A percentile compares a stretch with the other conserved stretches of the same genome.
phyloP scores from a whole-genome alignment of 2,797 vertebrate species.

The Hemibagrus guttatus region DNA sequence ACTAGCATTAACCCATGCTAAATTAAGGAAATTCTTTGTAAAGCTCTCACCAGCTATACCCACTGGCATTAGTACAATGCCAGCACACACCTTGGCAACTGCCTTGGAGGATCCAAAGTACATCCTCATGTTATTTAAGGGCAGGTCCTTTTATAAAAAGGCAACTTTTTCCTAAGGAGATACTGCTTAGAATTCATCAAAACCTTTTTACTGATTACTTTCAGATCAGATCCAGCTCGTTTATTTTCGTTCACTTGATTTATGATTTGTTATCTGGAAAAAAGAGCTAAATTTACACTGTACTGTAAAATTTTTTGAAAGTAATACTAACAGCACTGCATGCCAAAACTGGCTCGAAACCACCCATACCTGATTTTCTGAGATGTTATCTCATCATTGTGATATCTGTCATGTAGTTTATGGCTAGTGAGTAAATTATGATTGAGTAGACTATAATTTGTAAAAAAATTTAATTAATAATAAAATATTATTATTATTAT shows the following conservation, averaged over 20 bases:
- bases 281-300: background rate
- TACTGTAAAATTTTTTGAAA: background rate
- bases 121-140: constrained; percentile 30
- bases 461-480: no score
- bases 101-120: constrained; percentile 24
- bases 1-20: background rate
- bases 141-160: background rate
- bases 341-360: background rate
- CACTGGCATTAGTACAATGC: constrained; percentile 48
- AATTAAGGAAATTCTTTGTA: constrained; percentile 60
- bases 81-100: constrained; percentile 50
- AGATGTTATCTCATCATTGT: background rate
- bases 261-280: background rate
- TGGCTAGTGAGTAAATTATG: background rate
- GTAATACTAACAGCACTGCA: background rate
- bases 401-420: background rate
- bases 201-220: background rate
- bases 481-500: no score
- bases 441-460: background rate
- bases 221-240: background rate
- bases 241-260: background rate
- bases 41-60: constrained; percentile 58
- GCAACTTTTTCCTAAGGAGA: background rate
- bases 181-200: background rate
- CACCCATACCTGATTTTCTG: background rate